Evolutionary conservation across 2,113 vertebrate genomes (phyloP).

Genomic region (Mesoclemmys tuberculata): DNA sequence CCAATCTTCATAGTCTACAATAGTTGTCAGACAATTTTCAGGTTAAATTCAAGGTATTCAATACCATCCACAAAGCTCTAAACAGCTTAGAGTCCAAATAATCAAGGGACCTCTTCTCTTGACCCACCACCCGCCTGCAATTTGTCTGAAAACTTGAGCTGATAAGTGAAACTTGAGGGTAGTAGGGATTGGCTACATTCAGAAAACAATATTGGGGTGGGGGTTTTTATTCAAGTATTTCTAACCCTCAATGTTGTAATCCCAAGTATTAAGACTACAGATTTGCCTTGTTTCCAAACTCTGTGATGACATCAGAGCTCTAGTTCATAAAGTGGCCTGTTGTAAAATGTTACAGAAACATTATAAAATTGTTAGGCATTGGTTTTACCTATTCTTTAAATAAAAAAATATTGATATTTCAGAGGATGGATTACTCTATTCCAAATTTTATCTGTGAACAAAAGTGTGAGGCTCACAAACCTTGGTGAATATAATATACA

Average conservation of each 20-base stretch:
- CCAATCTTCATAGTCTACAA: background rate
- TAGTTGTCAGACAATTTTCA: background rate
- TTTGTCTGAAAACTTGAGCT: background rate
- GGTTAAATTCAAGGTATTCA: background rate
- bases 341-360: background rate
- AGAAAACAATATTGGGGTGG: background rate
- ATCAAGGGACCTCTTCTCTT: background rate
- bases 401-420: background rate
- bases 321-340: fast-evolving
- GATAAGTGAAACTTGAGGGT: background rate
- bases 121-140: background rate
- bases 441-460: background rate
- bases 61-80: background rate
- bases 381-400: background rate
- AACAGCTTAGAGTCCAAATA: background rate
- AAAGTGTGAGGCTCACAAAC: background rate
- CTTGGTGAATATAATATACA: background rate
- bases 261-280: background rate
- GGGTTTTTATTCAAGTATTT: background rate
- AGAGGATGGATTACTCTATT: background rate
- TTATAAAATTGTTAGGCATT: background rate
- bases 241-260: background rate
- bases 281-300: background rate
- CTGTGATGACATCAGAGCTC: background rate
- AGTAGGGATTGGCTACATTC: background rate